A percentile compares a stretch with the other conserved stretches of the same genome.
Evolutionary conservation across 2,888 invertebrate species (phyloP).

Genomic region (Aporophyla nigra): DNA sequence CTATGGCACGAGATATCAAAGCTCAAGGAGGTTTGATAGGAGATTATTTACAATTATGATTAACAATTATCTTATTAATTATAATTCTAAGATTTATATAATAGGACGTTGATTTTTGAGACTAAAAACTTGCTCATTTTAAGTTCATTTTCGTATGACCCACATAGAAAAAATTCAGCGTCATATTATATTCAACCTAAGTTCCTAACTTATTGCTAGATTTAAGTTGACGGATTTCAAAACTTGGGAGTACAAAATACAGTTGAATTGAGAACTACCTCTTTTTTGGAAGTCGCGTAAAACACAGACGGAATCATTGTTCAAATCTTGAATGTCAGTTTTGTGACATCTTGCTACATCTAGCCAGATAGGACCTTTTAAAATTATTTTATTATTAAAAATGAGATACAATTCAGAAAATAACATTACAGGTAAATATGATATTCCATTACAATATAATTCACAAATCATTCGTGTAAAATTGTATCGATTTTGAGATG

Average conservation of each 20-base stretch:
- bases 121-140: background rate
- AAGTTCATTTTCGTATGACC: background rate
- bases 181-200: constrained; percentile 36
- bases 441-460: constrained; percentile 32
- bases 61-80: constrained; percentile 65
- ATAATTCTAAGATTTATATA: constrained; percentile 55
- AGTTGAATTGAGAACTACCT: background rate
- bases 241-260: constrained; percentile 79
- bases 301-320: constrained; percentile 77
- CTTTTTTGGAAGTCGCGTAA: background rate
- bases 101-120: constrained; percentile 51
- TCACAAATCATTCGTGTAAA: constrained; percentile 15
- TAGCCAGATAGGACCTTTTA: constrained; percentile 16
- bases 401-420: constrained; percentile 47
- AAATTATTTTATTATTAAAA: constrained; percentile 26
- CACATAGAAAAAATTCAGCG: constrained; percentile 20
- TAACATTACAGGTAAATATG: constrained; percentile 15
- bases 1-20: constrained; percentile 88
- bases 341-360: constrained; percentile 26
- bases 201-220: constrained; percentile 52
- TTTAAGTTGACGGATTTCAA: constrained; percentile 69
- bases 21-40: constrained; percentile 78
- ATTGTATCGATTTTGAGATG: constrained; percentile 28
- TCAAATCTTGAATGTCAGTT: constrained; percentile 48
- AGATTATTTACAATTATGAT: constrained; percentile 81